Conservation (phyloP, 2,113 vertebrate genomes). For the zebrafish (Danio rerio) region DNA sequence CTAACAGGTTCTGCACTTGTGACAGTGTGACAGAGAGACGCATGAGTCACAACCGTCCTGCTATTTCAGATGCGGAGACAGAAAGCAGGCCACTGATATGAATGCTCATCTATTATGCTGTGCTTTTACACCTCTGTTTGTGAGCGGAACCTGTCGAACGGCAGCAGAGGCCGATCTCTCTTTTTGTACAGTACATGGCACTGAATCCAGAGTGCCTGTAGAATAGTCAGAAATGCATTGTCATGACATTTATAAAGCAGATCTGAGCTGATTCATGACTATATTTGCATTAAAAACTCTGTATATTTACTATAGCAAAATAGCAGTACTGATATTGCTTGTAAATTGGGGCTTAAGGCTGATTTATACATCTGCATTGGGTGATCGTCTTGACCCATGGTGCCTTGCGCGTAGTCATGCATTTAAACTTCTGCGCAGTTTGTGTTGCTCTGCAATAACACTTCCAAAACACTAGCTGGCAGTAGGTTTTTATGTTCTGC, state of each 20-base stretch:
- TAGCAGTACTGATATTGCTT: background rate
- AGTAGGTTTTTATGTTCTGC: no score
- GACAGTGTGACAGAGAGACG: conserved; percentile 55
- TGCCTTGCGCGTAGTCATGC: no score
- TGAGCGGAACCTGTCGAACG: background rate
- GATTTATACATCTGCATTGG: no score
- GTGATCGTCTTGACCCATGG: no score
- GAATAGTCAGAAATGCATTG: background rate
- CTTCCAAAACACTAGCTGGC: no score
- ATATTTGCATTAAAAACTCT: background rate
- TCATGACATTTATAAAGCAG: background rate
- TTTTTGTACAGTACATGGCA: conserved; percentile 12
- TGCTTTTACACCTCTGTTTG: background rate
- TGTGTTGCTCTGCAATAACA: no score
- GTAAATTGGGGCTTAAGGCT: background rate
- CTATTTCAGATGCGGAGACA: conserved; percentile 65
- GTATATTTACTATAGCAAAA: background rate
- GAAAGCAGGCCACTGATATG: conserved; percentile 46
- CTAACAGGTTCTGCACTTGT: conserved; percentile 56
- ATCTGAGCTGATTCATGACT: background rate
- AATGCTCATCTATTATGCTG: background rate
- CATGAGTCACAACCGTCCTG: conserved; percentile 69
- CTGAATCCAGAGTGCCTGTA: background rate
- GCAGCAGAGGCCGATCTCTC: background rate
- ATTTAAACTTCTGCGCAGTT: no score